Base-by-base conservation (phyloP, 2,888 invertebrate genomes). In the Drosophila birchii region DNA sequence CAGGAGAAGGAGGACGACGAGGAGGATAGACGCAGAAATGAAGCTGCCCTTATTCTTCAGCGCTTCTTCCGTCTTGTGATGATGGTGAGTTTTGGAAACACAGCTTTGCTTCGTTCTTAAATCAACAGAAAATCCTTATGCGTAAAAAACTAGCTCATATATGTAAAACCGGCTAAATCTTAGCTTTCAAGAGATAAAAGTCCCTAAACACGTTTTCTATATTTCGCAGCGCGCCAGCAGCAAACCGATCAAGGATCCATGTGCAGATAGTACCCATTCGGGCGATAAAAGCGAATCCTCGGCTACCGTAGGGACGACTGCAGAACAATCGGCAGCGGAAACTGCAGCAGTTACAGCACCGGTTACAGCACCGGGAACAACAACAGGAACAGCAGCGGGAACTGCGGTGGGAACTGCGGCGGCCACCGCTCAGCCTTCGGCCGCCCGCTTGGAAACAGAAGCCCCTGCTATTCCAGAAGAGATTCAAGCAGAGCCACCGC, bases 11-110 rank as follows among this genome's bases (percentile, higher is more conserved):
- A 76, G 4, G 53, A 56, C 0, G 55, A 68, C 16, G 68, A 49
- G 29, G 70, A 57, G 34, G 70, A 69, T 0, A 23, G 23, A 14
- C 45, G 26, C 18, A 39, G 20, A 39, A 72, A 86, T 9, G 8
- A 20, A 2, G 80, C 86, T 8, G 86, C 86, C 0, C 72, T 77
- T n/a, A 12, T 78, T 0, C 71, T 86, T 51, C 89, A 89, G 44
- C 75, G 78, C n/a, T 86, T 86, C 74, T 87, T 89, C 72, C 85
- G 77, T 18, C 20, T 4, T 12, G 51, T 70, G 6, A 20, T 76
- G 7, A 5, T 61, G 18, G 83, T 83, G 54, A 70, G 76, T 59
- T 51, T 12, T 11, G 0, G 9, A 5, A 16, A 4, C 16, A 11
- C 9, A 23, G 0, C 41, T 2, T 45, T 0, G 16, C 16, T 26